A percentile compares a stretch with the other conserved stretches of the same genome.
Conservation (phyloP, 2,113 vertebrate species). For the Scomber colias region DNA sequence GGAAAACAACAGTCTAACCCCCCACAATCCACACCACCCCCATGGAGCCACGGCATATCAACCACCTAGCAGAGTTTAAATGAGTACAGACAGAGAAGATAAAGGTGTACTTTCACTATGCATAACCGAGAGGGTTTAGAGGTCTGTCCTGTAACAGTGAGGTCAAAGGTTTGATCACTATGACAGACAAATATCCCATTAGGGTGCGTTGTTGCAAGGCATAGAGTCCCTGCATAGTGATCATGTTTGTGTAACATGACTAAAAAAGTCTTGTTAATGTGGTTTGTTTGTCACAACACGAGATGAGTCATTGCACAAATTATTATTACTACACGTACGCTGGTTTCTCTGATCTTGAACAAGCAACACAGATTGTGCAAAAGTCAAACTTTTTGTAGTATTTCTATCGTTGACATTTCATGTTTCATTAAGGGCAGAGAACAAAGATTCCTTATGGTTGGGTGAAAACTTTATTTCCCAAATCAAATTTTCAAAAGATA, state of each 20-base stretch:
- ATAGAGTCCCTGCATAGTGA: neutral
- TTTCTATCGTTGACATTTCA: too few species aligned
- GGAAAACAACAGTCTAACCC: conserved; percentile 60
- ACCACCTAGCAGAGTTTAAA: conserved; percentile 22
- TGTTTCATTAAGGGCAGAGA: neutral
- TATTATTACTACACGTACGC: neutral
- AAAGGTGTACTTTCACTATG: conserved; percentile 27
- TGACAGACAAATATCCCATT: neutral
- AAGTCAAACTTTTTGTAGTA: neutral
- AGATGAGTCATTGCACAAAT: conserved; percentile 19
- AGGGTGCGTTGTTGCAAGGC: neutral
- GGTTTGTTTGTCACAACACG: neutral
- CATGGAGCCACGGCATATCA: conserved; percentile 27
- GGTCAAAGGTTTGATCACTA: conserved; percentile 32
- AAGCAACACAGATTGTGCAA: neutral
- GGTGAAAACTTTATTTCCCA: neutral
- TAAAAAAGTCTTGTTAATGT: neutral
- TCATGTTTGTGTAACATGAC: neutral
- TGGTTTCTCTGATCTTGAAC: neutral
- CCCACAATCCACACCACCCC: conserved; percentile 7
- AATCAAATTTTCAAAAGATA: too few species aligned
- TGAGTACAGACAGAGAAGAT: conserved; percentile 7
- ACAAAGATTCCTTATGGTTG: too few species aligned
- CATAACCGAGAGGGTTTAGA: neutral
- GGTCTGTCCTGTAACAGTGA: neutral